These are phyloP conservation scores for Cynoglossus semilaevis DNA, from an alignment of 2,113 vertebrate genomes.

Conservation along the genomic window DNA sequence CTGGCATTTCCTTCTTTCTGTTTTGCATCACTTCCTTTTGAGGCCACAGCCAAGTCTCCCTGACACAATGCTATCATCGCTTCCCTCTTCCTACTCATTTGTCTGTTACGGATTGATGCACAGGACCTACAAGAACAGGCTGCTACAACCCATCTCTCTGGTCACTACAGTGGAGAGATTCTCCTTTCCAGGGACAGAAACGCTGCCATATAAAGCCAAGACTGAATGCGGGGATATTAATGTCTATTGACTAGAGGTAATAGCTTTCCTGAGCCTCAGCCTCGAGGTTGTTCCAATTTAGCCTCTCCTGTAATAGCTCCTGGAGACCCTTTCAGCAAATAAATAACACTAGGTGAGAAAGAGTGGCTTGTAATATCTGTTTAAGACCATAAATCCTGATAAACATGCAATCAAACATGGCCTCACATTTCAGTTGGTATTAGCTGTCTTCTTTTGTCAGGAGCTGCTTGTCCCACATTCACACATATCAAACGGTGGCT, in stretches of 20 bases:
- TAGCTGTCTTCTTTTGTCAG: conserved; percentile 24
- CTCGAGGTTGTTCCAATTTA: conserved; percentile 63
- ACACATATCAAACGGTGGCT: conserved; percentile 31
- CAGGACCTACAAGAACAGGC: conserved; percentile 54
- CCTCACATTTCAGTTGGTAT: conserved; percentile 3
- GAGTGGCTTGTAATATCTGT: conserved; percentile 33
- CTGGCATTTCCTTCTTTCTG: conserved; percentile 27
- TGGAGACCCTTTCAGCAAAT: conserved; percentile 54
- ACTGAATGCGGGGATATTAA: conserved; percentile 63
- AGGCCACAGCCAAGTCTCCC: conserved; percentile 41
- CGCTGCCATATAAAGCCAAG: conserved; percentile 43
- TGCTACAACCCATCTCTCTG: conserved; percentile 47
- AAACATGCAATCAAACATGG: conserved; percentile 41
- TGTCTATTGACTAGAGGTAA: conserved; percentile 72
- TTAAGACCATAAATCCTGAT: conserved; percentile 43
- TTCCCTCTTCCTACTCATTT: conserved; percentile 40
- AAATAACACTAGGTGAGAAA: conserved; percentile 47
- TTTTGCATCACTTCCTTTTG: conserved; percentile 55
- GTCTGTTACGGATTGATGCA: conserved; percentile 59
- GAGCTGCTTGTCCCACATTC: conserved; percentile 34
- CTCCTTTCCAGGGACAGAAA: conserved; percentile 35
- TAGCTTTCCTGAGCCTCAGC: conserved; percentile 61
- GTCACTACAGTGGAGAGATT: conserved; percentile 45
- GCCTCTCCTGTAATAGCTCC: conserved; percentile 56
- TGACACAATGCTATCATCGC: conserved; percentile 53